These are phyloP conservation scores for Podargus strigoides DNA, from an alignment of 2,797 vertebrate species.

Conservation along the genomic window DNA sequence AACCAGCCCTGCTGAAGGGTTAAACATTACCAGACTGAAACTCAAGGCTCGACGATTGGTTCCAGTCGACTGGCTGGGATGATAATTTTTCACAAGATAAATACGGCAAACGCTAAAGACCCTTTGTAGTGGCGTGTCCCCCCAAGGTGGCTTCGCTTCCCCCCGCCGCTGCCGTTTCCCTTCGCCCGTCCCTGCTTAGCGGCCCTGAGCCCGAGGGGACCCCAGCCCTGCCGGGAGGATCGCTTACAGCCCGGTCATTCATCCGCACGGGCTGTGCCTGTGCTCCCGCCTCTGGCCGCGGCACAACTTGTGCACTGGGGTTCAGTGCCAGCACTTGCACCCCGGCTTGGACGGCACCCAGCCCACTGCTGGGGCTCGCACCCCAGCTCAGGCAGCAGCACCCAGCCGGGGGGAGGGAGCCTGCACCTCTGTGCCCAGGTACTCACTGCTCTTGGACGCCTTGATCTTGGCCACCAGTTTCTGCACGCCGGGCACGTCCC, in stretches of 20 bases:
- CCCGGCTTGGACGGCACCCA: neutral
- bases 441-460: conserved; percentile 80
- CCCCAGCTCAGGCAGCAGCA: accelerated
- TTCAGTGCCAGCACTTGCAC: neutral
- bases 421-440: neutral
- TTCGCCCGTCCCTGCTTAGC: neutral
- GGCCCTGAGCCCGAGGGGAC: neutral
- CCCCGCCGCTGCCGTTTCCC: neutral
- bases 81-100: conserved; percentile 63
- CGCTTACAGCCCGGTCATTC: neutral
- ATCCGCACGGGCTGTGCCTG: neutral
- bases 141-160: neutral
- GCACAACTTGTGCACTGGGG: accelerated
- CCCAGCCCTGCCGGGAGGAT: neutral
- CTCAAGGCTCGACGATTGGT: conserved; percentile 55
- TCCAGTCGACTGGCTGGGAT: conserved; percentile 45
- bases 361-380: accelerated
- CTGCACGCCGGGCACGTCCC: conserved; percentile 76
- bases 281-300: accelerated
- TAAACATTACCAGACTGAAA: conserved; percentile 67
- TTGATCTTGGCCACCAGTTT: conserved; percentile 81
- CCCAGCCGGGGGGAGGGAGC: neutral
- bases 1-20: conserved; percentile 40
- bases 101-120: neutral
- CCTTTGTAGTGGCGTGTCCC: neutral